Conservation (phyloP, 1,140 invertebrate species). For the Meloidogyne hapla region DNA sequence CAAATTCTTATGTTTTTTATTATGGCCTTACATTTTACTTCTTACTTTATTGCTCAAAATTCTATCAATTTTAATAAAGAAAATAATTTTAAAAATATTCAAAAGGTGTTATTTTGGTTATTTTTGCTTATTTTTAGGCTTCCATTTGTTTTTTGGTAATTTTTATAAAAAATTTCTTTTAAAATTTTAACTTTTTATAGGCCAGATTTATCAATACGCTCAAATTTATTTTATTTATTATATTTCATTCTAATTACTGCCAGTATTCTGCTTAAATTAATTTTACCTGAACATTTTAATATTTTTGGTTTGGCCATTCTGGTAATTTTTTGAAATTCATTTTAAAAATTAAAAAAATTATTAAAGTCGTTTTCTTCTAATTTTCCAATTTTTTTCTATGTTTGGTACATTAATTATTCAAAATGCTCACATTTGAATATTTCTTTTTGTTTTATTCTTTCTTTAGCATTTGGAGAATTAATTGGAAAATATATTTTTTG, state of each 20-base stretch:
- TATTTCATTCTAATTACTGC: constrained; percentile 13
- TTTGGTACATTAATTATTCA: constrained; percentile 11
- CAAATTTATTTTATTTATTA: constrained; percentile 12
- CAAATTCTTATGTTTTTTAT: constrained; percentile 6
- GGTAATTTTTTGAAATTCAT: not conserved
- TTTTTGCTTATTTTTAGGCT: constrained; percentile 4
- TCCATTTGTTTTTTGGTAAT: constrained; percentile 8
- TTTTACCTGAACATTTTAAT: not conserved
- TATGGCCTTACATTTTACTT: constrained; percentile 16
- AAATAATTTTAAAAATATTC: not conserved
- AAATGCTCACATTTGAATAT: constrained; percentile 4
- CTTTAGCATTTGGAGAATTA: constrained; percentile 20
- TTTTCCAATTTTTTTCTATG: constrained; percentile 20
- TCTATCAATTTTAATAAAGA: not conserved
- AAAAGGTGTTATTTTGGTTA: not conserved
- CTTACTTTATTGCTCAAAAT: not conserved
- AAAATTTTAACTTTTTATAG: not conserved
- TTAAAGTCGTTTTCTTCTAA: constrained; percentile 3
- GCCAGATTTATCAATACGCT: not conserved
- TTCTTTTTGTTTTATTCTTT: constrained; percentile 22
- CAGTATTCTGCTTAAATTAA: not conserved
- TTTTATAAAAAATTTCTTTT: not conserved
- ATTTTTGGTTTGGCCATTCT: constrained; percentile 1
- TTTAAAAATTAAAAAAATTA: not conserved
- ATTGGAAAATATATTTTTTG: not conserved